phyloP scores from a whole-genome alignment of 1,140 invertebrate genomes.

The Achatina immaculata region DNA sequence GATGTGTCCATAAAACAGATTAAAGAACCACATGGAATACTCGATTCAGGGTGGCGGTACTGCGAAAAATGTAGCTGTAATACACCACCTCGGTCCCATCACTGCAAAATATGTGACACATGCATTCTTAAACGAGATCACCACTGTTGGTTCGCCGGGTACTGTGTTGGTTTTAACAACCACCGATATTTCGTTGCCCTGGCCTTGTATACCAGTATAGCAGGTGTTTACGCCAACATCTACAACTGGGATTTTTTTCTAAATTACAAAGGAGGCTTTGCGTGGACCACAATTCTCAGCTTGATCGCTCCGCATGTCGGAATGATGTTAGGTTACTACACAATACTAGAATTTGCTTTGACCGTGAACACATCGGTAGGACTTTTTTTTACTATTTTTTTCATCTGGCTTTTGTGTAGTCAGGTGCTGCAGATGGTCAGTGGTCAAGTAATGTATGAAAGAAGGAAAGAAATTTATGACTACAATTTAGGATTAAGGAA shows the following conservation, averaged over 20 bases:
- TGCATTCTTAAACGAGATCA: conserved; percentile 95
- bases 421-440: conserved; percentile 49
- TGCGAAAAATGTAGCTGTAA: conserved; percentile 50
- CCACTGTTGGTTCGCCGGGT: conserved; percentile 92
- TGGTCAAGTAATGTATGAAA: conserved; percentile 59
- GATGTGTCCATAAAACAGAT: conserved; percentile 39
- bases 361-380: conserved; percentile 51
- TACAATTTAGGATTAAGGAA: conserved; percentile 38
- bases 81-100: conserved; percentile 78
- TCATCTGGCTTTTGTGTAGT: conserved; percentile 51
- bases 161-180: conserved; percentile 91
- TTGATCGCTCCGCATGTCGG: conserved; percentile 57
- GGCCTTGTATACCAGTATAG: conserved; percentile 78
- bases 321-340: conserved; percentile 50
- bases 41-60: conserved; percentile 45
- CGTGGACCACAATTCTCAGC: conserved; percentile 44
- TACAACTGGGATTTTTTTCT: conserved; percentile 56
- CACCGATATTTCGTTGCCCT: conserved; percentile 90
- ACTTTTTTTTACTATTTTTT: conserved; percentile 48
- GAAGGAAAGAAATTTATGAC: conserved; percentile 49
- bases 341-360: conserved; percentile 50
- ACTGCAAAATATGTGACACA: conserved; percentile 83
- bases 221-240: conserved; percentile 57
- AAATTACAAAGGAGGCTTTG: conserved; percentile 50
- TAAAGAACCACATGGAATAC: conserved; percentile 25